These are phyloP conservation scores for Tapirus terrestris DNA, from an alignment of 2,113 vertebrate genomes.

Conservation along the genomic window DNA sequence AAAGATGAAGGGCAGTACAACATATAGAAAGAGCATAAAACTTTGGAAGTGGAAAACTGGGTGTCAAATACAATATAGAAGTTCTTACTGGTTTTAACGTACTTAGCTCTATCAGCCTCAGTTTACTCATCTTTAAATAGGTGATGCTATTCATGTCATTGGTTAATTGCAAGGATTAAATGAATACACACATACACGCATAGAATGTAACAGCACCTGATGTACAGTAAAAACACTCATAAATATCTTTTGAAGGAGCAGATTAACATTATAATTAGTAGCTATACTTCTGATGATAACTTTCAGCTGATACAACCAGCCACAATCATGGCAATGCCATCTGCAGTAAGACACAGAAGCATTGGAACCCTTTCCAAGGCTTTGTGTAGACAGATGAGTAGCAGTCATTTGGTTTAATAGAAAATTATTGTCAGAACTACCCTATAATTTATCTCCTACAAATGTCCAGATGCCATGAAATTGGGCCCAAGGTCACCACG, in stretches of 20 bases:
- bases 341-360: conserved; percentile 25
- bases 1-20: not conserved
- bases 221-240: conserved; percentile 48
- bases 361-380: conserved; percentile 30
- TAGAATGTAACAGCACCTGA: not conserved
- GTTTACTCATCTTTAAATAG: not conserved
- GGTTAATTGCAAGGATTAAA: not conserved
- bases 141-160: not conserved
- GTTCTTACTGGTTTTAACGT: not conserved
- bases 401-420: conserved; percentile 61
- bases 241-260: conserved; percentile 41
- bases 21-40: not conserved
- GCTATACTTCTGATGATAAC: conserved; percentile 24
- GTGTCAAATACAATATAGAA: not conserved
- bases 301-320: conserved; percentile 23
- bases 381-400: conserved; percentile 67
- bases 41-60: not conserved
- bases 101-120: not conserved
- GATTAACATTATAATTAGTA: conserved; percentile 49
- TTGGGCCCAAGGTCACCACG: conserved; percentile 52
- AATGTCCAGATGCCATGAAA: conserved; percentile 71
- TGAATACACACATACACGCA: not conserved
- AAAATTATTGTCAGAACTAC: conserved; percentile 61
- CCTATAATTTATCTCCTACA: conserved; percentile 65
- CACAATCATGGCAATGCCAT: conserved; percentile 46